phyloP scores from a whole-genome alignment of 2,113 vertebrate species.

The Penelope pileata region DNA sequence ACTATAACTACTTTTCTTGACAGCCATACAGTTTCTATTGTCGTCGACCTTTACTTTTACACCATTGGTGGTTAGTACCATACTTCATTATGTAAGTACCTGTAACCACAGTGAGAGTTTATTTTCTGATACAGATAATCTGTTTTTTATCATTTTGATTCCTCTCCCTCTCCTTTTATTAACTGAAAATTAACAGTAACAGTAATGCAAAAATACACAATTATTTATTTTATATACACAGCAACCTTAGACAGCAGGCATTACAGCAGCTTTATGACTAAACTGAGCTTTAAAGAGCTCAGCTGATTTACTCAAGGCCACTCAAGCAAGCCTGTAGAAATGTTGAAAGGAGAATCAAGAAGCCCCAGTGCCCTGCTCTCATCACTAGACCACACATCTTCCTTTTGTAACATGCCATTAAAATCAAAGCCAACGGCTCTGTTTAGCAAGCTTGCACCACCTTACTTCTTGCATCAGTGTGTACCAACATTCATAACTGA shows the following conservation, averaged over 20 bases:
- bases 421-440: not conserved
- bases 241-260: not conserved
- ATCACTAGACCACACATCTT: not conserved
- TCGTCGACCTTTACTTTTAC: not conserved
- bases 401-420: not conserved
- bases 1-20: not conserved
- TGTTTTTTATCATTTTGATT: not conserved
- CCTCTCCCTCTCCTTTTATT: not conserved
- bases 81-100: not conserved
- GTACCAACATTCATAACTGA: not conserved
- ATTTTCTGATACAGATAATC: not conserved
- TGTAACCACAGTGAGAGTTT: not conserved
- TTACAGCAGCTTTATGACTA: not conserved
- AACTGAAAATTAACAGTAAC: not conserved
- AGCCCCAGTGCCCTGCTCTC: not conserved
- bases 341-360: not conserved
- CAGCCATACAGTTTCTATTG: not conserved
- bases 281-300: not conserved
- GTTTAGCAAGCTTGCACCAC: not conserved
- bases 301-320: not conserved
- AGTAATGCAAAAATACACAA: not conserved
- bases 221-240: not conserved
- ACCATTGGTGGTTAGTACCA: not conserved
- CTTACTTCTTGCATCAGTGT: not conserved
- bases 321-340: not conserved